Evolutionary conservation across 2,113 vertebrate genomes (phyloP).

Genomic region (Pungitius pungitius): DNA sequence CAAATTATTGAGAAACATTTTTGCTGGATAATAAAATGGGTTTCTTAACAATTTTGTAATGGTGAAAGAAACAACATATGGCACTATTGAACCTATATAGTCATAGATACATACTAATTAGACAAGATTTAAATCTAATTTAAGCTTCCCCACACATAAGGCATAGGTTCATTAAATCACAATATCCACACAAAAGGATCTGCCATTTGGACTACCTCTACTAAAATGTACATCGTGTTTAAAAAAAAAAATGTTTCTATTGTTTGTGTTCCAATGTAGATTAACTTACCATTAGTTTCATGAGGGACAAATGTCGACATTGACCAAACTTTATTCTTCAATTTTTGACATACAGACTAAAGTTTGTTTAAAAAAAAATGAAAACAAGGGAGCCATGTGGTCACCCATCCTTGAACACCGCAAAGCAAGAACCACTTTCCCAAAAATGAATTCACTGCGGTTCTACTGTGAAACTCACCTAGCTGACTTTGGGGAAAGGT

Average conservation of each 20-base stretch:
- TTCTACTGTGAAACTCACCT: constrained; percentile 19
- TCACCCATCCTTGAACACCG: neutral
- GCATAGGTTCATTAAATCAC: neutral
- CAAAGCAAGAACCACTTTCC: neutral
- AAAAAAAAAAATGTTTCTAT: too few relatives aligned
- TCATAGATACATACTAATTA: neutral
- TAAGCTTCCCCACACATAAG: neutral
- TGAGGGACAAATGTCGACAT: neutral
- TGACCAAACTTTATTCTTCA: neutral
- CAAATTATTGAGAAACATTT: constrained; percentile 5
- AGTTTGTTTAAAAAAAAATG: constrained; percentile 2
- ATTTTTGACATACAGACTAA: neutral
- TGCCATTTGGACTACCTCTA: neutral
- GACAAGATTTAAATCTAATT: neutral
- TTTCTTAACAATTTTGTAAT: constrained; percentile 38
- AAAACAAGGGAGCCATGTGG: constrained; percentile 1
- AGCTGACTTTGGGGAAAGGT: constrained; percentile 3
- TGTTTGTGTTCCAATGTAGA: neutral
- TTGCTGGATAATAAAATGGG: constrained; percentile 10
- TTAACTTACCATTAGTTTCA: constrained; percentile 8
- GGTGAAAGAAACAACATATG: constrained; percentile 4
- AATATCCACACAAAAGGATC: neutral
- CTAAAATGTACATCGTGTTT: neutral
- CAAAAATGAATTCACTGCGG: neutral
- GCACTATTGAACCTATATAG: constrained; percentile 2